Evolutionary conservation across 2,797 vertebrate genomes (phyloP).

Genomic region (Telmatherina bonti): DNA sequence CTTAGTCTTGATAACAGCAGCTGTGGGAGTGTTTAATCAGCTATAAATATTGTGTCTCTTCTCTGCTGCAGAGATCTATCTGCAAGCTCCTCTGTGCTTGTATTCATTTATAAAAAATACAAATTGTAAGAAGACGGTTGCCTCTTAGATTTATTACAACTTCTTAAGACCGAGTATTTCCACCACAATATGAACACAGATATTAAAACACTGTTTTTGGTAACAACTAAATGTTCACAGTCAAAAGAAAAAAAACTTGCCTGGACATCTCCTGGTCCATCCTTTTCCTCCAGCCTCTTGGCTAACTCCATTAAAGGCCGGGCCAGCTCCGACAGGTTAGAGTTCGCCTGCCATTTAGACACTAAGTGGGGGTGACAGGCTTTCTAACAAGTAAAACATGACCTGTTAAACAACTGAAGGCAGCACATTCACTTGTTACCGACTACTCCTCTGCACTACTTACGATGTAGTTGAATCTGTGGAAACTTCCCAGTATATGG

Average conservation of each 20-base stretch:
- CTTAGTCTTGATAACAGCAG: no score
- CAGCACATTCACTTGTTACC: background rate
- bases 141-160: no score
- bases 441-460: conserved; percentile 34
- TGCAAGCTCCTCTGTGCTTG: no score
- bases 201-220: conserved; percentile 10
- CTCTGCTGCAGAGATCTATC: no score
- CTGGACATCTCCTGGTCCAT: conserved; percentile 77
- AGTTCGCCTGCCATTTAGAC: conserved; percentile 47
- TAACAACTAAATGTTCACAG: background rate
- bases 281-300: conserved; percentile 65
- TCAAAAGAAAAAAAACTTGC: conserved; percentile 48
- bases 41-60: no score
- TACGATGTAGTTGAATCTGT: conserved; percentile 81
- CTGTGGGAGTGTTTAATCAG: no score
- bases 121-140: no score
- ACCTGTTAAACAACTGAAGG: background rate
- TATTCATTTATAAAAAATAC: no score
- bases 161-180: no score
- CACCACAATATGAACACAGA: no score
- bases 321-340: conserved; percentile 73
- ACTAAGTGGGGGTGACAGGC: conserved; percentile 52
- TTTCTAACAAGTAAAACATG: conserved; percentile 61
- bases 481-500: conserved; percentile 80
- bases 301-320: conserved; percentile 79